phyloP scores from a whole-genome alignment of 2,888 invertebrate genomes.

The Orthonychiurus folsomi region DNA sequence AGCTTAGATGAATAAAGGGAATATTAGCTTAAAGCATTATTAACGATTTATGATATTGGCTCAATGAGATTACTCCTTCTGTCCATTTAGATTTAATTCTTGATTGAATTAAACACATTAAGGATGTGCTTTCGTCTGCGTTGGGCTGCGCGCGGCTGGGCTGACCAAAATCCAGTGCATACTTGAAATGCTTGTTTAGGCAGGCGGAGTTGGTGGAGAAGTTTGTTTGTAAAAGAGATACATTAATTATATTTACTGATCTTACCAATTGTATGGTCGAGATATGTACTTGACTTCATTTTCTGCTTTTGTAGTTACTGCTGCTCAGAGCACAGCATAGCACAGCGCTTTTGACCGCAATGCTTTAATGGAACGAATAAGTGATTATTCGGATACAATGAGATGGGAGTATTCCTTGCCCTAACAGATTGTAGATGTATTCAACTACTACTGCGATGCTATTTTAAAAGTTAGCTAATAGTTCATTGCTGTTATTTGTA shows the following conservation, averaged over 20 bases:
- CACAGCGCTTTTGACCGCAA: neutral
- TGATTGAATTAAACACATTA: neutral
- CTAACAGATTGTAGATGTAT: too few species aligned
- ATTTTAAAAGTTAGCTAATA: too few species aligned
- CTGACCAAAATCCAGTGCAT: too few species aligned
- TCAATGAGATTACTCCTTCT: conserved; percentile 20
- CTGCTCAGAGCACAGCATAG: neutral
- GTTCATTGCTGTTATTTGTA: too few species aligned
- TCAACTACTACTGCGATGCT: too few species aligned
- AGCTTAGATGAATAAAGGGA: neutral
- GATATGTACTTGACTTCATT: neutral
- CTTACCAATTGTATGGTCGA: neutral
- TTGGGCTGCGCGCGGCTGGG: neutral
- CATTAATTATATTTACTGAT: neutral
- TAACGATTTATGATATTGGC: conserved; percentile 25
- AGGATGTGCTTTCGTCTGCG: neutral
- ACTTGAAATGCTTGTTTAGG: too few species aligned
- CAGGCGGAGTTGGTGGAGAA: neutral
- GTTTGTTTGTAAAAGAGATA: neutral
- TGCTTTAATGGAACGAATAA: neutral
- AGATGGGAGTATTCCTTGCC: too few species aligned
- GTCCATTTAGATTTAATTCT: conserved; percentile 5
- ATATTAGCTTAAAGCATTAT: neutral
- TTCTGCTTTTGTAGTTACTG: neutral
- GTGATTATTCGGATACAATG: too few species aligned